A percentile compares a stretch with the other conserved stretches of the same genome.
Evolutionary conservation across 2,888 invertebrate genomes (phyloP).

Genomic region (Spilarctia lutea): DNA sequence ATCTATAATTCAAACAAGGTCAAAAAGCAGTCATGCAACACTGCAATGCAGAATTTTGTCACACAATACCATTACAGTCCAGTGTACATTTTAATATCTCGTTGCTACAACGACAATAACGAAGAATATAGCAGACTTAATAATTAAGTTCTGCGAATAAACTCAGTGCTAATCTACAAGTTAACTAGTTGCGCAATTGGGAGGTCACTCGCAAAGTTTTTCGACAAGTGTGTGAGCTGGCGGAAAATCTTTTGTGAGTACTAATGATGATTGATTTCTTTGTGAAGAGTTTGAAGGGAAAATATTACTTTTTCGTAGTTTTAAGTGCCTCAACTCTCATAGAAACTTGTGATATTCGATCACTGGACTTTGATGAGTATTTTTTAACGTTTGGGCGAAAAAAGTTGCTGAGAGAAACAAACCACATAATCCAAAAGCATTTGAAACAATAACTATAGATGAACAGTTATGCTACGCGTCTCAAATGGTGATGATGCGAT

Average conservation of each 20-base stretch:
- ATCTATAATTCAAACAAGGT: conserved; percentile 15
- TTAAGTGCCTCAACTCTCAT: background rate
- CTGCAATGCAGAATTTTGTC: conserved; percentile 5
- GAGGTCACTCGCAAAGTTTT: background rate
- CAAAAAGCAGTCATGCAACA: conserved; percentile 14
- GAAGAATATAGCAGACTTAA: background rate
- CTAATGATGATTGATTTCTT: conserved; percentile 12
- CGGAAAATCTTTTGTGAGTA: background rate
- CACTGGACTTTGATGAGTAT: background rate
- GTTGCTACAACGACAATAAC: conserved; percentile 12
- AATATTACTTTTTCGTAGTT: conserved; percentile 9
- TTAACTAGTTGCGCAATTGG: background rate
- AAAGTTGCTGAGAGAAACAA: background rate
- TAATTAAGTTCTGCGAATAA: background rate
- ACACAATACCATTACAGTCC: conserved; percentile 20
- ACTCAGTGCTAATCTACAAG: background rate
- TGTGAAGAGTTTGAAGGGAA: conserved; percentile 4
- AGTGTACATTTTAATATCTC: conserved; percentile 8
- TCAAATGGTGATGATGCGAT: background rate
- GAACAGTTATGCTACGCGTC: background rate
- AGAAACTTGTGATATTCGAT: background rate
- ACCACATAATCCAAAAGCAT: background rate
- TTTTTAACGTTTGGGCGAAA: background rate
- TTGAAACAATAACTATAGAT: background rate
- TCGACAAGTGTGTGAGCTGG: background rate